These are phyloP conservation scores for Contarinia nasturtii DNA, from an alignment of 1,140 invertebrate species.

Conservation along the genomic window DNA sequence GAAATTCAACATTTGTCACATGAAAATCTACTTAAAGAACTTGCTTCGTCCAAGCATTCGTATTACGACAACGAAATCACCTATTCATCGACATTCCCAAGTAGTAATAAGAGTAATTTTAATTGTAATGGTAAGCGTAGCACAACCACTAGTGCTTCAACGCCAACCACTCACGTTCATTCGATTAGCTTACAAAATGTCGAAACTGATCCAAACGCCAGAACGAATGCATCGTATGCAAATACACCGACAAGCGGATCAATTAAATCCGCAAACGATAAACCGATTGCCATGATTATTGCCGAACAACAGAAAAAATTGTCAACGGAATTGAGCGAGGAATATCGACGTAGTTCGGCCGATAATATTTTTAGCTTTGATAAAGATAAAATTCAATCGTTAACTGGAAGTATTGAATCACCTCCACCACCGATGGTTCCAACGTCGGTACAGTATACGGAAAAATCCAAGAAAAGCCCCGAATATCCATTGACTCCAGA, in stretches of 20 bases:
- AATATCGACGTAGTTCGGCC: slow-evolving; percentile 23
- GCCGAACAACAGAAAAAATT: slow-evolving; percentile 3
- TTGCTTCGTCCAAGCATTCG: slow-evolving; percentile 32
- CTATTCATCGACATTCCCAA: slow-evolving; percentile 37
- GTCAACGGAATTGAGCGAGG: slow-evolving; percentile 10
- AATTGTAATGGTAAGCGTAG: no score
- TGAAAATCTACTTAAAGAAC: slow-evolving; percentile 32
- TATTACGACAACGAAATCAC: slow-evolving; percentile 41
- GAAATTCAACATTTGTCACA: slow-evolving; percentile 18
- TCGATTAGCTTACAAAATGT: slow-evolving; percentile 44
- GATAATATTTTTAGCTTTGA: slow-evolving; percentile 50
- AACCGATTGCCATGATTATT: slow-evolving; percentile 6
- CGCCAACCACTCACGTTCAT: slow-evolving; percentile 31
- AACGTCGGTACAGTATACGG: slow-evolving; percentile 26
- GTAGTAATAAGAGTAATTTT: slow-evolving; percentile 29
- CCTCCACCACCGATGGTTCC: slow-evolving; percentile 25
- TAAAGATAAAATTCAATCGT: slow-evolving; percentile 45
- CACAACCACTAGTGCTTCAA: no score
- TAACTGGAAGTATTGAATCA: slow-evolving; percentile 31
- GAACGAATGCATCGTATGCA: slow-evolving; percentile 12
- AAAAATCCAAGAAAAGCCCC: slow-evolving; percentile 18
- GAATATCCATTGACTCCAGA: slow-evolving; percentile 26
- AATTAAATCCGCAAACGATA: slow-evolving; percentile 15
- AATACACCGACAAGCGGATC: slow-evolving; percentile 11
- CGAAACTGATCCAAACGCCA: slow-evolving; percentile 38